phyloP scores from a whole-genome alignment of 2,113 vertebrate genomes.

The Phalacrocorax pelagicus region DNA sequence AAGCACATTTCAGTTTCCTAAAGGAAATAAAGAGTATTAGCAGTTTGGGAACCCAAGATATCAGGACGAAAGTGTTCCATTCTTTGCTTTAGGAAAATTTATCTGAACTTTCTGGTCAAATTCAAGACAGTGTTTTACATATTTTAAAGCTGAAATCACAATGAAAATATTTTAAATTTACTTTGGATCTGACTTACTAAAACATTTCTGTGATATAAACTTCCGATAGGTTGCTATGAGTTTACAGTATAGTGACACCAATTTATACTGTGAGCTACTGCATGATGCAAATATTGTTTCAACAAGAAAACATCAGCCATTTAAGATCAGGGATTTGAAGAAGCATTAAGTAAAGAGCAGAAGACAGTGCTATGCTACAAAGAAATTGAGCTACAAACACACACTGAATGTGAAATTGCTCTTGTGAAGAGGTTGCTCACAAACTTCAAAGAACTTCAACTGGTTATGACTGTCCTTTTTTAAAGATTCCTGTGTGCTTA shows the following conservation, averaged over 20 bases:
- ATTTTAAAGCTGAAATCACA: constrained; percentile 21
- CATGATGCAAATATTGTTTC: constrained; percentile 7
- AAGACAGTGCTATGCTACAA: background rate
- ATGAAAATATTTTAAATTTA: constrained; percentile 17
- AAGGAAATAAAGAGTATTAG: background rate
- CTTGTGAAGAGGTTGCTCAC: background rate
- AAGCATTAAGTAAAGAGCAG: background rate
- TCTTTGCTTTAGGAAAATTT: constrained; percentile 34
- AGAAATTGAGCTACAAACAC: background rate
- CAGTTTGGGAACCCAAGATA: background rate
- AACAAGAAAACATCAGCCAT: background rate
- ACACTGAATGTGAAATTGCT: background rate
- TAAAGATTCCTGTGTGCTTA: background rate
- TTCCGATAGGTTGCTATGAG: background rate
- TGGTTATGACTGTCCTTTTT: background rate
- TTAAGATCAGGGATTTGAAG: background rate
- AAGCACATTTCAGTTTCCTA: background rate
- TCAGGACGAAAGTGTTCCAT: background rate
- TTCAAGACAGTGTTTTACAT: constrained; percentile 3
- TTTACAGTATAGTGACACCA: background rate
- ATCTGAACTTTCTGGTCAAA: constrained; percentile 18
- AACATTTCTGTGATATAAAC: background rate
- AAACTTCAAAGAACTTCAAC: background rate
- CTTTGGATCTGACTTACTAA: constrained; percentile 1
- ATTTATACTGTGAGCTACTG: background rate